These are phyloP conservation scores for Heliconius ismenius DNA, from an alignment of 2,888 invertebrate genomes.

Conservation along the genomic window DNA sequence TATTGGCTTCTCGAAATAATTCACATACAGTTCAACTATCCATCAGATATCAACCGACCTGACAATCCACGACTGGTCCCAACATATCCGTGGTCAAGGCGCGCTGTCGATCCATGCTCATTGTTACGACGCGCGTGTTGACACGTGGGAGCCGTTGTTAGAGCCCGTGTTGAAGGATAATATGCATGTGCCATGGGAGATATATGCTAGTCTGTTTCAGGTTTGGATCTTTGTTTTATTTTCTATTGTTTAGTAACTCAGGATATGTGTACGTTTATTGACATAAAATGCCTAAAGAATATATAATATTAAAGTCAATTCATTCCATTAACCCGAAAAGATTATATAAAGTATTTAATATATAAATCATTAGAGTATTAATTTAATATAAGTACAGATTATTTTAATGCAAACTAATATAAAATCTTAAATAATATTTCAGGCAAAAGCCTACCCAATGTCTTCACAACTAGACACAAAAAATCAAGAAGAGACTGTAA, in stretches of 20 bases:
- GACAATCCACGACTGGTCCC: slow-evolving; percentile 86
- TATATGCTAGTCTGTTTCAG: slow-evolving; percentile 84
- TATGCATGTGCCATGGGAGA: slow-evolving; percentile 87
- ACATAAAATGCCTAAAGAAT: not conserved
- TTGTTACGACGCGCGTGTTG: slow-evolving; percentile 86
- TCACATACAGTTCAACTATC: not conserved
- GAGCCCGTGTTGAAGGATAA: slow-evolving; percentile 88
- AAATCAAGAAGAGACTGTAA: slow-evolving; percentile 56
- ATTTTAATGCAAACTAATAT: not conserved
- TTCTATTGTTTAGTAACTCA: not conserved
- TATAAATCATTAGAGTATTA: not conserved
- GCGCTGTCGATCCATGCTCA: slow-evolving; percentile 71
- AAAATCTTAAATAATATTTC: slow-evolving; percentile 44
- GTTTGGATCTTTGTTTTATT: slow-evolving; percentile 49
- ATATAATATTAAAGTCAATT: too few species aligned
- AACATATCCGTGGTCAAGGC: slow-evolving; percentile 75
- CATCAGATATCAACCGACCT: slow-evolving; percentile 80
- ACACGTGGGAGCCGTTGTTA: slow-evolving; percentile 91
- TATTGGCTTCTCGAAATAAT: too few species aligned
- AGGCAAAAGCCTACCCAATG: slow-evolving; percentile 83
- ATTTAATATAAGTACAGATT: not conserved
- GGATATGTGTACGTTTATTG: not conserved
- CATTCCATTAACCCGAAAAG: not conserved
- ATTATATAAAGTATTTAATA: not conserved
- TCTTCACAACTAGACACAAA: slow-evolving; percentile 67